Percentiles rank a stretch among this genome's conserved stretches.
These are phyloP conservation scores for Melanargia galathea DNA, from an alignment of 2,888 invertebrate species.

Conservation along the genomic window DNA sequence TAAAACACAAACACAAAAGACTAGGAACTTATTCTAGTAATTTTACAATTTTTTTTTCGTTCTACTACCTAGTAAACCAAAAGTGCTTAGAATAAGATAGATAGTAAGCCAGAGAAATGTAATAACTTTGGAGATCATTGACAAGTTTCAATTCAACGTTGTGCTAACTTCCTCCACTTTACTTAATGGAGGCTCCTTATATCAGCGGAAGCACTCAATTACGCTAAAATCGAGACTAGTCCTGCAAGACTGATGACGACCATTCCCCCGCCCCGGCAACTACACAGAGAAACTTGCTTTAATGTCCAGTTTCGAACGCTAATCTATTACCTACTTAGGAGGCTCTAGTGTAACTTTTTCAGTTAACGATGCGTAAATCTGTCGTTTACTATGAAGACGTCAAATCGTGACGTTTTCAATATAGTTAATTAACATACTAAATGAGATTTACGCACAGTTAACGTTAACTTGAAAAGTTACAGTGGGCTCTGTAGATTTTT, in stretches of 20 bases:
- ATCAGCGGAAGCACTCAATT: constrained; percentile 30
- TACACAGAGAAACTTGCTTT: constrained; percentile 7
- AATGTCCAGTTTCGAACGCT: constrained; percentile 10
- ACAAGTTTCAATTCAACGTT: constrained; percentile 19
- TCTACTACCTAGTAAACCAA: too few species aligned
- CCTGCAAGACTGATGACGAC: constrained; percentile 25
- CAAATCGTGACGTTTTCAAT: too few species aligned
- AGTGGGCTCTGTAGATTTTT: too few species aligned
- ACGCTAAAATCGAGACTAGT: constrained; percentile 24
- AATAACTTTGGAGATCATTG: not conserved
- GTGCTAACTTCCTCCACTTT: constrained; percentile 23
- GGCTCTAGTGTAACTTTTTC: too few species aligned
- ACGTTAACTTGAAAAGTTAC: too few species aligned
- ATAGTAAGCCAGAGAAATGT: not conserved
- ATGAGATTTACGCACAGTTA: too few species aligned
- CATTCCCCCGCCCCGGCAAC: constrained; percentile 22
- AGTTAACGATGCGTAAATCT: too few species aligned
- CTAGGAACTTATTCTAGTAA: too few species aligned
- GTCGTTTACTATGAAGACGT: too few species aligned
- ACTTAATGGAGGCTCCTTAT: constrained; percentile 27
- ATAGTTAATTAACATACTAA: too few species aligned
- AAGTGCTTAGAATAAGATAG: not conserved
- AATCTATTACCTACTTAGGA: not conserved
- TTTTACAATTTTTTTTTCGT: too few species aligned
- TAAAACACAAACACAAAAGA: too few species aligned